These are phyloP conservation scores for Aythya baeri DNA, from an alignment of 2,113 vertebrate genomes.

Conservation along the genomic window DNA sequence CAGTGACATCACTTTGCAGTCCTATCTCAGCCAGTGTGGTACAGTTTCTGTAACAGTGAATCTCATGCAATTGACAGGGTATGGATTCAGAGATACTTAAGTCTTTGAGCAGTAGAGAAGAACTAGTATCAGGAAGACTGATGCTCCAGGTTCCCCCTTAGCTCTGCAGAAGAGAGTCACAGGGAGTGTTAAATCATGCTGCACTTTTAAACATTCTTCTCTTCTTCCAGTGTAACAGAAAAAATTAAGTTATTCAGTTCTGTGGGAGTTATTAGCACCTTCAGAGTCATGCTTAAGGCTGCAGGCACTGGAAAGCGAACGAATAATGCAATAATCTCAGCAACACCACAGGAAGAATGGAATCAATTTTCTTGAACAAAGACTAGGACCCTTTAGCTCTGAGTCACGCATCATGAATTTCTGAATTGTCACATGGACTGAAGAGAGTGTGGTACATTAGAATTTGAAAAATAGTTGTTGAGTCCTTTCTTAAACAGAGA, in stretches of 20 bases:
- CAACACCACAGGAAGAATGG: conserved; percentile 13
- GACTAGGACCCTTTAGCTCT: conserved; percentile 24
- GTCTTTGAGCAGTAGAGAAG: neutral
- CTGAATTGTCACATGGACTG: neutral
- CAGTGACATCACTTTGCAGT: neutral
- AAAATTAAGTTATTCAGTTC: conserved; percentile 7
- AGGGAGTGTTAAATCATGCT: neutral
- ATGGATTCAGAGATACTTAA: neutral
- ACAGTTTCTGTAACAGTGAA: neutral
- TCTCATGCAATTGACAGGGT: neutral
- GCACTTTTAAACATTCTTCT: neutral
- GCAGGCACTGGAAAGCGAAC: neutral
- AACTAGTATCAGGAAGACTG: neutral
- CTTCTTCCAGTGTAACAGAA: neutral
- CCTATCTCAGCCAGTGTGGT: neutral
- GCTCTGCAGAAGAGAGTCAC: neutral
- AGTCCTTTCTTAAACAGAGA: neutral
- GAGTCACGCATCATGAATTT: conserved; percentile 47
- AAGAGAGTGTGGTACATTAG: neutral
- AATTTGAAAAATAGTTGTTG: neutral
- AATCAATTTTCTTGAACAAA: conserved; percentile 53
- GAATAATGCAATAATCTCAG: conserved; percentile 1
- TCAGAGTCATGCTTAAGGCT: neutral
- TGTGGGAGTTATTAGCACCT: conserved; percentile 24
- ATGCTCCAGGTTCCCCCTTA: neutral